Conservation (phyloP, 2,797 vertebrate species). For the Gymnodraco acuticeps region DNA sequence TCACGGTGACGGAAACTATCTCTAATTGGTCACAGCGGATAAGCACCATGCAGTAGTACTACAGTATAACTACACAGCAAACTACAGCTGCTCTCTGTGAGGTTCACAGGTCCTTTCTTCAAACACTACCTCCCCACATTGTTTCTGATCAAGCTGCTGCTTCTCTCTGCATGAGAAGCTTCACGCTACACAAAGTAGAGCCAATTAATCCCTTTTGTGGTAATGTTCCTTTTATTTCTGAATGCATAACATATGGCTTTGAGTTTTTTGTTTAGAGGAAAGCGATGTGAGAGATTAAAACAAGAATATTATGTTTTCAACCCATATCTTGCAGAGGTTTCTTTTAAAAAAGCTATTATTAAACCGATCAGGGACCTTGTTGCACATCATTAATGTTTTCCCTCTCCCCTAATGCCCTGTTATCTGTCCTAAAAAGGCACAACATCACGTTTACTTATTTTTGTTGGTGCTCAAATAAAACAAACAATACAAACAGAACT, state of each 20-base stretch:
- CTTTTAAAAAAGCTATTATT: too few relatives aligned
- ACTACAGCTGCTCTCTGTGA: conserved; percentile 57
- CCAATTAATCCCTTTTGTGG: background rate
- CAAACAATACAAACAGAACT: background rate
- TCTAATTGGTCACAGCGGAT: conserved; percentile 75
- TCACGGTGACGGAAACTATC: conserved; percentile 57
- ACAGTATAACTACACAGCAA: conserved; percentile 36
- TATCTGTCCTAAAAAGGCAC: background rate
- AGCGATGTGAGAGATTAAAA: background rate
- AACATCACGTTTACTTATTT: background rate
- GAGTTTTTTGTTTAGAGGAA: conserved; percentile 1
- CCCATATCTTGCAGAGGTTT: background rate
- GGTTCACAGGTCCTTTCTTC: conserved; percentile 61
- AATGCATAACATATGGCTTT: background rate
- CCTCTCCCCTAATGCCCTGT: background rate
- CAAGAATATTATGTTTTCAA: background rate
- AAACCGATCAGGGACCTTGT: background rate
- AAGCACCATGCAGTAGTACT: conserved; percentile 24
- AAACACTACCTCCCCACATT: conserved; percentile 29
- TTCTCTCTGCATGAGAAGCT: conserved; percentile 26
- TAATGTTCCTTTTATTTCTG: conserved; percentile 8
- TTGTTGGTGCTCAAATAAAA: background rate
- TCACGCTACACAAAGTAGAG: conserved; percentile 8
- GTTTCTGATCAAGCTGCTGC: conserved; percentile 38
- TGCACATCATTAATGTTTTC: background rate